Base-by-base conservation (phyloP, 1,140 invertebrate genomes). In the Palaemon carinicauda region DNA sequence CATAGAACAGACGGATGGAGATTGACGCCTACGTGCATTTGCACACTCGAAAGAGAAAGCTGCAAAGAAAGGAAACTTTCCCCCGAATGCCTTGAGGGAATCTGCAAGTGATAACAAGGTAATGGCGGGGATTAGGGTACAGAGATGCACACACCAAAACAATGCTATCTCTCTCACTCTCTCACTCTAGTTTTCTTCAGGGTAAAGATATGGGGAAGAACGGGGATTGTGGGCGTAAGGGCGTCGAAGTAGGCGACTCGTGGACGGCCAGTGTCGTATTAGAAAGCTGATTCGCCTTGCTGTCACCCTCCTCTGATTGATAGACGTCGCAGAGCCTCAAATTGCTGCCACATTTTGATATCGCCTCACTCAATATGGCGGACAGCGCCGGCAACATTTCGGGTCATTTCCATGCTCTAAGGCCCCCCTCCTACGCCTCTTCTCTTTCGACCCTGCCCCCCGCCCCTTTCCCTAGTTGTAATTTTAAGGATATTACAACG, bases 151-250 rank as follows among this genome's bases (percentile, higher is more conserved):
- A 9, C 41, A 41, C 7, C 12, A 41, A 41, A 41, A 41, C 41
- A 41, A 41, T 41, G 41, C 77, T 79, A 19, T 79, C 77, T 79
- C 50, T 79, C n/a, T n/a, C n/a, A n/a, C n/a, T n/a, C n/a, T n/a
- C n/a, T n/a, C n/a, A n/a, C n/a, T n/a, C n/a, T n/a, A n/a, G 21
- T 79, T 52, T 53, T 51, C 54, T 31, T 31, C 1, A 9, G 41
- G 41, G 41, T 41, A 41, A 41, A 41, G 41, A 4, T 12, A 12
- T 4, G 41, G 41, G 41, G 41, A 41, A 41, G 41, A 41, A 41
- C 33, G 3, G 41, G 41, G 12, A 41, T 7, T 41, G 41, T 41
- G 41, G 41, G 41, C 41, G 41, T 41, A 12, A 41, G 12, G 41
- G 41, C 41, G 41, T 41, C n/a, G 41, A 12, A 41, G 41, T 41